Percentiles rank a stretch among this genome's conserved stretches.
phyloP scores from a whole-genome alignment of 1,140 invertebrate species.

The Potamilus streckersoni region DNA sequence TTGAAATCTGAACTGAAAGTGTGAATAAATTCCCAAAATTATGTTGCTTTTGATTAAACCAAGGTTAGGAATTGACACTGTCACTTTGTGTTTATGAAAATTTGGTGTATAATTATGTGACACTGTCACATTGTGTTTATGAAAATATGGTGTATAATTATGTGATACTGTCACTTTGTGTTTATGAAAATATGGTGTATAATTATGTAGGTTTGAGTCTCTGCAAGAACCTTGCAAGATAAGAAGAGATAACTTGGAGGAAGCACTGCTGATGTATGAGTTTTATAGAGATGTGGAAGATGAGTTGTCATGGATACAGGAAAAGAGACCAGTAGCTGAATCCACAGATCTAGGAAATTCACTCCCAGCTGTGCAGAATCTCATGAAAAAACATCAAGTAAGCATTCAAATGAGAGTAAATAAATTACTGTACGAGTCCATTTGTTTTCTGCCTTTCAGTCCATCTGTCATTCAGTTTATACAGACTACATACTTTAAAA shows the following conservation, averaged over 20 bases:
- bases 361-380: conserved; percentile 96
- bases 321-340: conserved; percentile 97
- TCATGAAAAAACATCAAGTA: conserved; percentile 99
- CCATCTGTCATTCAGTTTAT: neutral
- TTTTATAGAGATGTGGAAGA: conserved; percentile 97
- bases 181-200: too few species aligned
- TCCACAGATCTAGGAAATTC: conserved; percentile 93
- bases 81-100: too few species aligned
- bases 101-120: conserved; percentile 51
- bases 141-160: too few species aligned
- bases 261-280: conserved; percentile 95
- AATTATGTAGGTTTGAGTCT: conserved; percentile 76
- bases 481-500: conserved; percentile 63
- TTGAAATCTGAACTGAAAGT: too few species aligned
- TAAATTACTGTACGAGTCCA: conserved; percentile 60
- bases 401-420: conserved; percentile 66
- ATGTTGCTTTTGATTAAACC: too few species aligned
- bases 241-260: conserved; percentile 78
- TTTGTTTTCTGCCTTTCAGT: neutral
- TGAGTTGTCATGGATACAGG: conserved; percentile 98
- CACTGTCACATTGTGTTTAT: too few species aligned
- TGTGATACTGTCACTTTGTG: neutral
- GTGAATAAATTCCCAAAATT: too few species aligned
- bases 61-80: too few species aligned
- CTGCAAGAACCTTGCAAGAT: conserved; percentile 71